Base-by-base conservation (phyloP, 2,797 vertebrate genomes). In the Pseudotriccus pelzelni region DNA sequence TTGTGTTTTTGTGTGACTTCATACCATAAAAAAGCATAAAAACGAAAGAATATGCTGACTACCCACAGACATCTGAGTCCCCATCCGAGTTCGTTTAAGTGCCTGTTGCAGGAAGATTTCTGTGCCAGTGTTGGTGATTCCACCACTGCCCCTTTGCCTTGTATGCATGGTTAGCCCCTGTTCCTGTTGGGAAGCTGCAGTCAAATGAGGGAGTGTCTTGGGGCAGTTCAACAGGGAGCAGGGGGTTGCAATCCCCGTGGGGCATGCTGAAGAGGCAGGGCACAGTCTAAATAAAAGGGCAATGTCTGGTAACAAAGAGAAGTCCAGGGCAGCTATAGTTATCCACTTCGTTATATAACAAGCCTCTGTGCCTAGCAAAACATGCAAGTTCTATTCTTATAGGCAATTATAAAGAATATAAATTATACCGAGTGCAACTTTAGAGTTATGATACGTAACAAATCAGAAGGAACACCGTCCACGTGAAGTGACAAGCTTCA, bases 221-320 rank as follows among this genome's bases (percentile, higher is more conserved):
- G 23, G 32, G 18, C 59, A 82, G 44, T n/a, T 85, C 39, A 6
- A 14, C 0, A 0, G 36, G n/a, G 32, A 19, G 39, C 36, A 75
- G 56, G 0, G 2, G 50, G 63, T n/a, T 85, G 36, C 8, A 5
- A 4, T 49, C 43, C n/a, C n/a, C 10, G 3, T 0, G 0, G 30
- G 18, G 27, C 72, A 37, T 46, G 63, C 52, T 47, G 74, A 68
- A 47, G 59, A 75, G 21, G 27, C 27, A n/a, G 62, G 28, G 47
- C 47, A 50, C 39, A 24, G 44, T 44, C 27, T 39, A 22, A 75
- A 19, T 53, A 58, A 88, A 39, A 88, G n/a, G 9, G 3, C 14
- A 59, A 30, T 49, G 16, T 16, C 55, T 88, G 43, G 9, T 20
- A 66, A 58, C 13, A 49, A 79, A 53, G 19, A 64, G 41, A 90